These are phyloP conservation scores for Aquatica leii DNA, from an alignment of 2,888 invertebrate genomes.

Conservation along the genomic window DNA sequence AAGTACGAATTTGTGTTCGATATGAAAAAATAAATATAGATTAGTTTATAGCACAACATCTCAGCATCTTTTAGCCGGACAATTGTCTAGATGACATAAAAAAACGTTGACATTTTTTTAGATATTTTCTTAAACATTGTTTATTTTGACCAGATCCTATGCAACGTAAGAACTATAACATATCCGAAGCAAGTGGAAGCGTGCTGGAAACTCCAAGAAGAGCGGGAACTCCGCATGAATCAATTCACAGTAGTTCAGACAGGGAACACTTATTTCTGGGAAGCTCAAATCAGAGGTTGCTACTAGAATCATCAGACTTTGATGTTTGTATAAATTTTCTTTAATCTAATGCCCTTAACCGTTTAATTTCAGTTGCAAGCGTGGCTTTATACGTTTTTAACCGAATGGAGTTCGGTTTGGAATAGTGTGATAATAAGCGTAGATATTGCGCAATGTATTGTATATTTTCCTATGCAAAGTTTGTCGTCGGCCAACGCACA, in stretches of 20 bases:
- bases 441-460: slow-evolving; percentile 66
- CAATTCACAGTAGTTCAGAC: slow-evolving; percentile 64
- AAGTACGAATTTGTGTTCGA: no score
- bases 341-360: no score
- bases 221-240: slow-evolving; percentile 61
- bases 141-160: slow-evolving; percentile 27
- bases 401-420: slow-evolving; percentile 64
- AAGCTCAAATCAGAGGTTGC: slow-evolving; percentile 4
- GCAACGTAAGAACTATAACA: slow-evolving; percentile 41
- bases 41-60: no score
- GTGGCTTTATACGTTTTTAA: slow-evolving; percentile 56
- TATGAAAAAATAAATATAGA: no score
- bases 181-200: slow-evolving; percentile 53
- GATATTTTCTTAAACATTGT: no score
- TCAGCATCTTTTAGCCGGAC: no score
- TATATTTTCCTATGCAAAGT: slow-evolving; percentile 68
- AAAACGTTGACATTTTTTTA: no score
- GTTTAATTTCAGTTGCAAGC: slow-evolving; percentile 55
- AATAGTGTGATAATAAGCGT: slow-evolving; percentile 64
- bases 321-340: slow-evolving; percentile 22
- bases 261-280: slow-evolving; percentile 46
- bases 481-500: slow-evolving; percentile 66
- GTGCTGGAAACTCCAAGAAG: slow-evolving; percentile 57
- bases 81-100: no score
- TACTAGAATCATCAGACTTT: slow-evolving; percentile 8